Conservation (phyloP, 2,797 vertebrate species). For the Microchirus variegatus region DNA sequence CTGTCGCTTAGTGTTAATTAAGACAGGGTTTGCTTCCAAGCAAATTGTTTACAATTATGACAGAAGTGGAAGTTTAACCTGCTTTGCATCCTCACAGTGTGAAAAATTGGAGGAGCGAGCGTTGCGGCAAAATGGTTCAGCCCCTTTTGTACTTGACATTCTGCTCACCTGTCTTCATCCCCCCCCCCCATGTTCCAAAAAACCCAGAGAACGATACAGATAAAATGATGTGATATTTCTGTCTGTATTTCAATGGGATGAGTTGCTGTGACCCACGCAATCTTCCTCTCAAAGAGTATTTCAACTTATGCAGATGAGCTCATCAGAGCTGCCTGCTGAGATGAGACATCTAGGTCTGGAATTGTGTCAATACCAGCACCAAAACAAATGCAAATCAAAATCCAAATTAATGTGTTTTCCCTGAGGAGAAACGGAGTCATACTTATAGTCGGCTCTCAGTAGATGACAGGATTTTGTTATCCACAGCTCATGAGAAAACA, state of each 20-base stretch:
- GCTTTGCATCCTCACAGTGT: conserved; percentile 56
- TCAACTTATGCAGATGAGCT: conserved; percentile 85
- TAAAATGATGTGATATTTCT: conserved; percentile 78
- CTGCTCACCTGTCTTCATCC: conserved; percentile 76
- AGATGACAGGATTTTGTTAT: conserved; percentile 82
- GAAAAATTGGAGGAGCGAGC: conserved; percentile 53
- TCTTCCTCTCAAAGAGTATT: conserved; percentile 81
- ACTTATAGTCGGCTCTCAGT: conserved; percentile 77
- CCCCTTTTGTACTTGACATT: conserved; percentile 73
- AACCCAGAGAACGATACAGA: conserved; percentile 72
- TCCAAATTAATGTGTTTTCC: conserved; percentile 85
- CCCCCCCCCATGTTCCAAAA: conserved; percentile 56
- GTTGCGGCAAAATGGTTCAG: conserved; percentile 63
- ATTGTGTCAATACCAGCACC: conserved; percentile 83
- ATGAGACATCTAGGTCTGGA: conserved; percentile 83
- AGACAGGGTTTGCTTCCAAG: conserved; percentile 65
- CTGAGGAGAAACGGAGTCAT: conserved; percentile 76
- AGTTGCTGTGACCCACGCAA: conserved; percentile 82
- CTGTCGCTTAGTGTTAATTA: conserved; percentile 65
- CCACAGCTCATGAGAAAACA: conserved; percentile 69
- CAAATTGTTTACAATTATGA: conserved; percentile 62
- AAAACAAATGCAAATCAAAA: conserved; percentile 86
- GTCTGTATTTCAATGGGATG: conserved; percentile 79
- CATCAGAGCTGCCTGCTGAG: conserved; percentile 82
- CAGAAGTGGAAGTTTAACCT: conserved; percentile 68